Base-by-base conservation (phyloP, 2,797 vertebrate genomes). In the Eulemur albifrons region DNA sequence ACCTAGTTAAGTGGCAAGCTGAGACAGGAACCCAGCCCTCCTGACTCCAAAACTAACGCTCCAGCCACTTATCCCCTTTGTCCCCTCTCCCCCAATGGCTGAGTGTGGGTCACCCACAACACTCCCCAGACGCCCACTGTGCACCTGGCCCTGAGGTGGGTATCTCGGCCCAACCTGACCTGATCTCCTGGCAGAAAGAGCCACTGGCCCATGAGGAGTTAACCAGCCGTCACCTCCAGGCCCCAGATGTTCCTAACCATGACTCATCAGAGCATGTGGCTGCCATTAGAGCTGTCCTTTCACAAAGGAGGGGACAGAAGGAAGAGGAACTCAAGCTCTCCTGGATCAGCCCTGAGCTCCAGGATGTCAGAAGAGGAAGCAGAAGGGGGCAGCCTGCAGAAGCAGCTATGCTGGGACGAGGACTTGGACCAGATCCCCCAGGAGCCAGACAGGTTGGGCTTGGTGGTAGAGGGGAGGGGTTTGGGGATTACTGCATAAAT, bases 241-340 rank as follows among this genome's bases (percentile, higher is more conserved):
- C 76, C 81, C 91, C 96, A 95, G 85, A 96, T 89, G 96, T 96
- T 73, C 83, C 73, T 54, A 72, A 63, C 50, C 54, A 54, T 98
- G 97, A 98, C 97, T 98, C 97, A 98, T 98, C 97, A 96, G 30
- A 88, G 84, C 96, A 93, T 38, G 52, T 94, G 91, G 94, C 96
- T 93, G 95, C 96, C 96, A 94, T 97, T 96, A 89, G 65, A 45
- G 52, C 88, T 52, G 96, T 91, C 79, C 93, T 91, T 96, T 97
- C 77, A 91, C 86, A 91, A 88, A 95, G 90, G 63, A 86, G 63
- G 95, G 86, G 93, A 96, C 96, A 91, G 88, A 13, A 92, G 90
- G 80, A 87, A 81, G 96, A 90, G 82, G 85, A 69, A 94, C 48
- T 96, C 30, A 72, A 69, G 59, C n/a, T 54, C 83, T 63, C 35